These are phyloP conservation scores for Aphelinus certus DNA, from an alignment of 1,140 invertebrate genomes.

Conservation along the genomic window DNA sequence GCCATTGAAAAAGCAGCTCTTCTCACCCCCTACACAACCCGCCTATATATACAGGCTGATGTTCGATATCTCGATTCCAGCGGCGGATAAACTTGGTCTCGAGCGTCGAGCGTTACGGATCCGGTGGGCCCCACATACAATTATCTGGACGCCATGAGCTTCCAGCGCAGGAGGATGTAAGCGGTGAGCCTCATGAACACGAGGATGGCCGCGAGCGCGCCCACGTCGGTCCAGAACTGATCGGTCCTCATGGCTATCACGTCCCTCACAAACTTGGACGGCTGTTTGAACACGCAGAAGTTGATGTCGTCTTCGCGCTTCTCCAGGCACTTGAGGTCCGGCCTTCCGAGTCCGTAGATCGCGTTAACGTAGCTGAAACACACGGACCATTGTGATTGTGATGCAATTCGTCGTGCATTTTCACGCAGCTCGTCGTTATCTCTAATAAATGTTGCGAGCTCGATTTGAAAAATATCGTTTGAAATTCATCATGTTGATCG, in stretches of 20 bases:
- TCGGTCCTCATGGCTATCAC: conserved; percentile 84
- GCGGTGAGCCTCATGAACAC: conserved; percentile 77
- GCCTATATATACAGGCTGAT: no score
- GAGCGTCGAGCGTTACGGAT: no score
- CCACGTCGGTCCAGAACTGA: conserved; percentile 85
- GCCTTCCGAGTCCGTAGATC: conserved; percentile 82
- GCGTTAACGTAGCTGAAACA: conserved; percentile 71
- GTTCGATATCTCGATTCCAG: no score
- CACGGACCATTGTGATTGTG: neutral
- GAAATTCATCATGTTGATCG: no score
- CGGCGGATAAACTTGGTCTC: no score
- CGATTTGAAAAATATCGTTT: neutral
- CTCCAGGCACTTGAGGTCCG: conserved; percentile 71
- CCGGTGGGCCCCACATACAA: conserved; percentile 1
- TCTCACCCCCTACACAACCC: no score
- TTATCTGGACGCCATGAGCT: conserved; percentile 75
- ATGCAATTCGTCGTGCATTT: no score
- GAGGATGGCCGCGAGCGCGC: conserved; percentile 77
- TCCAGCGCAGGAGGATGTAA: conserved; percentile 84
- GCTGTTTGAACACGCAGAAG: conserved; percentile 83
- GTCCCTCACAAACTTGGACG: conserved; percentile 78
- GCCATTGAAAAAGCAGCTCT: no score
- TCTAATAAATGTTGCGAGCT: neutral
- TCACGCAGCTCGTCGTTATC: no score
- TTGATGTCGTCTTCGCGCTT: conserved; percentile 17